Percentiles rank a stretch among this genome's conserved stretches.
Evolutionary conservation across 2,797 vertebrate genomes (phyloP).

Genomic region (Sternarchorhynchus goeldii): DNA sequence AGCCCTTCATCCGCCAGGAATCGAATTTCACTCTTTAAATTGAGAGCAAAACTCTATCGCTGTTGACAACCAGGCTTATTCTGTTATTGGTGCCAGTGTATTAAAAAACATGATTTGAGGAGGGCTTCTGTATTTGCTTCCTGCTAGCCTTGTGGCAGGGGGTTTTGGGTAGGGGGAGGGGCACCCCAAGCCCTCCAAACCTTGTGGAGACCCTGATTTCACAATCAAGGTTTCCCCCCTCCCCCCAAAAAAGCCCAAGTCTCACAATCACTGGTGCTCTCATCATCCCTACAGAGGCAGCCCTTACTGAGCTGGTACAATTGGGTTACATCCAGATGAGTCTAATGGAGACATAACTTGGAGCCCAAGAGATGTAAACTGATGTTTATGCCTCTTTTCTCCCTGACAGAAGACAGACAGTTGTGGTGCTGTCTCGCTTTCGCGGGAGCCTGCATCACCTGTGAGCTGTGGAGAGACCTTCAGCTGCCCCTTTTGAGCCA

Average conservation of each 20-base stretch:
- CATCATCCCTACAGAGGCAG: constrained; percentile 52
- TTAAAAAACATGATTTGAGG: neutral
- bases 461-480: neutral
- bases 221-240: constrained; percentile 55
- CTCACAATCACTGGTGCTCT: constrained; percentile 51
- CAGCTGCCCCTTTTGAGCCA: neutral
- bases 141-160: constrained; percentile 23
- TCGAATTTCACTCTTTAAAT: constrained; percentile 57
- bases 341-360: constrained; percentile 48
- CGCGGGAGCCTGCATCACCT: neutral
- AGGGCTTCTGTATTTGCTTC: constrained; percentile 20
- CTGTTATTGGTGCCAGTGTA: constrained; percentile 36
- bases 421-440: neutral
- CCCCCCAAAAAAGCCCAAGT: constrained; percentile 39
- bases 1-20: constrained; percentile 22
- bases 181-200: constrained; percentile 7
- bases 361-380: constrained; percentile 63
- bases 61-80: constrained; percentile 40
- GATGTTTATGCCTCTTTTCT: constrained; percentile 35
- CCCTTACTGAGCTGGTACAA: constrained; percentile 45
- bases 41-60: constrained; percentile 55
- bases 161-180: constrained; percentile 31
- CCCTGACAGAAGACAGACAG: neutral
- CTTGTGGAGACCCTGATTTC: constrained; percentile 44
- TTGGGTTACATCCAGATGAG: constrained; percentile 53